Base-by-base conservation (phyloP, 2,888 invertebrate species). In the Entomobrya multifasciata region DNA sequence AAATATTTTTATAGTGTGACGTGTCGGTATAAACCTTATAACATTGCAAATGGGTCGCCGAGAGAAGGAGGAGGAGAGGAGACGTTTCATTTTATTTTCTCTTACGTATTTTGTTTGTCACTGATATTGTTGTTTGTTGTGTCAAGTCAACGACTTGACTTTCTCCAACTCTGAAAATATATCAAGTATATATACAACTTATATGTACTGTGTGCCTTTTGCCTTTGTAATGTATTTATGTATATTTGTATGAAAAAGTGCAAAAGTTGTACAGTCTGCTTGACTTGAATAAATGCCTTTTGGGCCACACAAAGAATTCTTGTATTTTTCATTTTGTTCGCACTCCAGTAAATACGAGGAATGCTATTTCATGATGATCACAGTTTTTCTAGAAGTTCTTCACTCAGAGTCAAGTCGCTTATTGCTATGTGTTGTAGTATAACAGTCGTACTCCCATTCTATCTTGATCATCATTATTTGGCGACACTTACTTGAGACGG, bases 81-180 rank as follows among this genome's bases (percentile, higher is more conserved):
- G 74, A 17, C 22, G 49, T 55, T 52, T 55, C 74, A 74, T 55
- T n/a, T n/a, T n/a, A n/a, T n/a, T 74, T 74, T 74, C 74, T n/a
- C 44, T 55, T 22, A n/a, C 22, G 72, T 27, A 27, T 72, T 49
- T 49, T 25, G 49, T 49, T 27, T 74, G 74, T 74, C 74, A 55
- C 13, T 55, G 74, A 74, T 41, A 77, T 15, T 65, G 60, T 77
- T 60, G 77, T 47, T n/a, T n/a, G n/a, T n/a, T n/a, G n/a, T n/a
- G n/a, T n/a, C n/a, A n/a, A n/a, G 77, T 60, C 60, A 77, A 77
- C 77, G 27, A 27, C 11, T 62, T 77, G 41, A 36, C 41, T 44
- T 62, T 57, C 20, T 20, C 13, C 13, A 62, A 15, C 15, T 8
- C 25, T n/a, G n/a, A n/a, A n/a, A n/a, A n/a, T n/a, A n/a, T n/a